These are phyloP conservation scores for Deroplatys truncata DNA, from an alignment of 2,888 invertebrate species.

Conservation along the genomic window DNA sequence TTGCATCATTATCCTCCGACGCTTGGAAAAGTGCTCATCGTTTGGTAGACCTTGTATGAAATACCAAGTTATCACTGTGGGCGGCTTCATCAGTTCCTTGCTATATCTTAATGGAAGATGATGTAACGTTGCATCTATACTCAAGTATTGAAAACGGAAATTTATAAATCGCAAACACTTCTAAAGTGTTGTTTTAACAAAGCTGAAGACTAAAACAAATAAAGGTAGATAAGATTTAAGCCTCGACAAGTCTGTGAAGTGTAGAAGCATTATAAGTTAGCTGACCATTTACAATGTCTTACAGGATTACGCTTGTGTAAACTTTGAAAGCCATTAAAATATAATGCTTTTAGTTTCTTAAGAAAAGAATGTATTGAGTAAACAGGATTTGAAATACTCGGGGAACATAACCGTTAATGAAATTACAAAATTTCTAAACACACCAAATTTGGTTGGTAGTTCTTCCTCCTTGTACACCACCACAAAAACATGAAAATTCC, in stretches of 20 bases:
- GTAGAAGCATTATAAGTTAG: too few relatives aligned
- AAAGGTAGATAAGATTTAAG: not conserved
- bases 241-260: not conserved
- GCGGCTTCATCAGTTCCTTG: not conserved
- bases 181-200: not conserved
- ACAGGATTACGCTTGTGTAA: too few relatives aligned
- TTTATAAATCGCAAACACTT: not conserved
- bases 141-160: not conserved
- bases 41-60: not conserved
- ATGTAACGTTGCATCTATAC: not conserved
- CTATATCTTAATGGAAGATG: not conserved
- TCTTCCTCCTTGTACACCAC: too few relatives aligned
- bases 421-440: too few relatives aligned
- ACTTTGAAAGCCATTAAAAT: too few relatives aligned
- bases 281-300: too few relatives aligned
- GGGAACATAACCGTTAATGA: too few relatives aligned
- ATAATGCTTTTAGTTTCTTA: too few relatives aligned
- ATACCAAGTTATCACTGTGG: not conserved
- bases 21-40: not conserved
- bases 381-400: too few relatives aligned
- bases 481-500: too few relatives aligned
- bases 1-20: not conserved
- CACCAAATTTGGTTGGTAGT: too few relatives aligned
- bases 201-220: not conserved
- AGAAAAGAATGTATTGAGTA: too few relatives aligned